Base-by-base conservation (phyloP, 2,888 invertebrate species). In the Poecilobothrus nobilitatus region DNA sequence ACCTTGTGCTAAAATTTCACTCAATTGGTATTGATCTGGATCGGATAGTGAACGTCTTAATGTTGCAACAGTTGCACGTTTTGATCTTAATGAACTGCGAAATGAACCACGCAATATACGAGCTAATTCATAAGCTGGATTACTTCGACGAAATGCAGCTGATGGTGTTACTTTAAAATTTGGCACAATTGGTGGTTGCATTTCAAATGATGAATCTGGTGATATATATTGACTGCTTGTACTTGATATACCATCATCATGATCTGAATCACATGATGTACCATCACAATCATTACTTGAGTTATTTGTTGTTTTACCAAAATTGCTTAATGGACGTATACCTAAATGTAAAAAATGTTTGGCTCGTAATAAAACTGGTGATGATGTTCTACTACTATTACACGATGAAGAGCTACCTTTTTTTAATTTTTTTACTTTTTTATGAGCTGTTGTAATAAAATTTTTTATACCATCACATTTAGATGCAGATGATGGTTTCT, bases 151-250 rank as follows among this genome's bases (percentile, higher is more conserved):
- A 53, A 70, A 66, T 0, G 72, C 73, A 41, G 72, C 71, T 2
- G 81, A 79, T 15, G 81, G 80, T 8, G 81, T 80, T 15, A 82
- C 73, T 74, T 79, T 80, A 73, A 81, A 81, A 41, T 76, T 78
- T 68, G 81, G 81, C 73, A 81, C 69, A 44, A 80, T 69, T 7
- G 81, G 79, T 4, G 80, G 77, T 69, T 80, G 81, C 76, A 80
- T 73, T 73, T 80, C 80, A 68, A 79, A 80, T 21, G 80, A 80
- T 27, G 80, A 78, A 66, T 80, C 78, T 4, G 77, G 76, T 1
- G 80, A 77, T 20, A 74, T 74, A 73, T 78, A 79, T 37, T 74
- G 75, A 66, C 75, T 75, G 66, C 70, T 69, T 15, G 73, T 71
- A 65, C 72, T 71, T 66, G 67, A 62, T 70, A 78, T 78, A 71